phyloP scores from a whole-genome alignment of 2,888 invertebrate species.

The Cotesia congregata region DNA sequence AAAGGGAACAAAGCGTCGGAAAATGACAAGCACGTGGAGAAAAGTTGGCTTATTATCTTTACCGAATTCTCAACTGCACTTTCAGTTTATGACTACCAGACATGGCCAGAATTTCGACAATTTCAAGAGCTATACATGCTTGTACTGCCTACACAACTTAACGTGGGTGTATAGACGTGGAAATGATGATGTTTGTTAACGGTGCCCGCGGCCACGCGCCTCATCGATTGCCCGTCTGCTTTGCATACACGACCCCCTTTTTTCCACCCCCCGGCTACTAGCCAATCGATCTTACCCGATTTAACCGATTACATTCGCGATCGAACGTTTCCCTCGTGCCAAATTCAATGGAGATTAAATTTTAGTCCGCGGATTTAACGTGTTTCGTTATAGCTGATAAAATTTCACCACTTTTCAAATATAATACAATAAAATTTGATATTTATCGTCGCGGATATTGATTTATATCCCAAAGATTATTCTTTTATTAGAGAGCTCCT shows the following conservation, averaged over 20 bases:
- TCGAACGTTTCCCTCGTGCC: slow-evolving; percentile 15
- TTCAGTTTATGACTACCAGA: not conserved
- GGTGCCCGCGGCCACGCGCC: slow-evolving; percentile 20
- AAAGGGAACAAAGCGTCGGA: not conserved
- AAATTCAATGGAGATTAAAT: slow-evolving; percentile 12
- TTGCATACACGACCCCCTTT: not conserved
- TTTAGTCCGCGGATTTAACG: slow-evolving; percentile 10
- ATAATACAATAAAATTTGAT: not conserved
- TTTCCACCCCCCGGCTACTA: not conserved
- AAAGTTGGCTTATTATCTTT: slow-evolving; percentile 4
- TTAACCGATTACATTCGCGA: slow-evolving; percentile 16
- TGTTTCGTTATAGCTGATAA: not conserved
- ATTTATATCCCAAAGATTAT: not conserved
- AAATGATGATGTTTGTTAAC: not conserved
- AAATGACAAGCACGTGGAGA: not conserved
- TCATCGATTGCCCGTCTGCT: slow-evolving; percentile 21
- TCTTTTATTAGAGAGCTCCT: too few species aligned
- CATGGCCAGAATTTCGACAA: slow-evolving; percentile 16
- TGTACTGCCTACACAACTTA: not conserved
- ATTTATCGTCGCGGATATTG: not conserved
- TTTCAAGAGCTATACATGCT: not conserved
- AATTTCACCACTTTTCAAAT: not conserved
- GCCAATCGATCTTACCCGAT: not conserved
- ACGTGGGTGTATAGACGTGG: not conserved
- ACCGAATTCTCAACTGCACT: slow-evolving; percentile 1